Evolutionary conservation across 2,113 vertebrate genomes (phyloP), one percentile per base, ranked within the genome.

Genomic region (Rafetus swinhoei): DNA sequence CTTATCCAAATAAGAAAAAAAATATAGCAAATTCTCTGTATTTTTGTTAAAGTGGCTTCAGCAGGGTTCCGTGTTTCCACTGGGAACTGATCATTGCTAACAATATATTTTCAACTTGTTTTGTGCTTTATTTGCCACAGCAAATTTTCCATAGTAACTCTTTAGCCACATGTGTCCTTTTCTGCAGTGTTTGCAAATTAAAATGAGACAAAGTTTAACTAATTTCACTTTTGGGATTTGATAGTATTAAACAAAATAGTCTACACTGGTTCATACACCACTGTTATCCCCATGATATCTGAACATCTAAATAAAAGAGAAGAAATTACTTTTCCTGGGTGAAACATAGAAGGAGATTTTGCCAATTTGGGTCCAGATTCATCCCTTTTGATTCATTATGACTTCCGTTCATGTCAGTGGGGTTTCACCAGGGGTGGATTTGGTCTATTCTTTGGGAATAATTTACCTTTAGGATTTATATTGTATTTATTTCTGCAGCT

Each of bases 401-500:
- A 55, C 25, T 21, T 35, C 32, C 22, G 25, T 22, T 29, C 50
- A n/a, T 74, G 16, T 84, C 50, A 87, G 25, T 39, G 1, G 9
- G 10, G 19, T 50, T 87, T 52, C n/a, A 80, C 50, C 50, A 79
- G 81, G 22, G 3, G 92, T 11, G 76, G 91, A 93, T 59, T 55
- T 1, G 0, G 6, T 87, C 86, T 7, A 35, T 54, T 65, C 53
- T 7, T 69, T 53, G 6, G 65, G 21, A 95, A 50, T 52, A 0
- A 77, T n/a, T 95, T 93, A 50, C 9, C 65, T 92, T 76, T 27
- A 79, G 79, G 50, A 65, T 81, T 90, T 91, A 39, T 39, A 13
- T 79, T 87, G 87, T 89, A 27, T 90, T 39, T 69, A 74, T 74
- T 93, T 79, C 52, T 57, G 13, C 4, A 27, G 45, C 24, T 84